Evolutionary conservation across 2,797 vertebrate species (phyloP), one percentile per base, ranked within the genome.

Genomic region (Microcaecilia unicolor): DNA sequence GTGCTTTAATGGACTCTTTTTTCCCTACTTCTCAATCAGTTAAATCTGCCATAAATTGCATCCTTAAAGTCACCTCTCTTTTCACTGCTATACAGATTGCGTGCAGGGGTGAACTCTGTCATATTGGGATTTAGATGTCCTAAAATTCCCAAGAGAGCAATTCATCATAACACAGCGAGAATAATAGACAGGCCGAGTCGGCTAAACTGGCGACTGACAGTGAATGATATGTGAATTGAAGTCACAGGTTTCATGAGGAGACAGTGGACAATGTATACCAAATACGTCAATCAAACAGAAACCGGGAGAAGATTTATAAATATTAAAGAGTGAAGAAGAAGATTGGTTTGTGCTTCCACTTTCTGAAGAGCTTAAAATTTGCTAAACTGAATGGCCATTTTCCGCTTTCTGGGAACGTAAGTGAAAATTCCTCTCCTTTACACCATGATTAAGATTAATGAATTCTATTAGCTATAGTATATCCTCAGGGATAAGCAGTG

Each of bases 71-170:
- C 56, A 39, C 56, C 73, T 66, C 48, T 49, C 76, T 76, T 81
- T 70, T 72, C 24, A 47, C 28, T 33, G 44, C 33, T 29, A 69
- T 51, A 53, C 55, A 48, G 44, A 76, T 81, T 80, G 79, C 81
- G 85, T 79, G 83, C 78, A 0, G 1, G 55, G 61, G 46, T 50
- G 43, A 51, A 23, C 48, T 65, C 65, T 77, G 71, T 78, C 76
- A 75, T 56, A 46, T 39, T 64, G 65, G 69, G 72, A 88, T 84
- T 79, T 83, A 84, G 80, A 83, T 59, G 49, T 83, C 63, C 63
- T 69, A 52, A 72, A 74, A 70, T 53, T 55, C 74, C 55, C 71
- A 51, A 28, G 51, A 56, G 76, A 25, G 49, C 51, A 62, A 80
- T 81, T 72, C 70, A 81, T 83, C 78, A 76, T 58, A 56, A 44